phyloP scores from a whole-genome alignment of 2,888 invertebrate genomes.

The Pristionchus mayeri region DNA sequence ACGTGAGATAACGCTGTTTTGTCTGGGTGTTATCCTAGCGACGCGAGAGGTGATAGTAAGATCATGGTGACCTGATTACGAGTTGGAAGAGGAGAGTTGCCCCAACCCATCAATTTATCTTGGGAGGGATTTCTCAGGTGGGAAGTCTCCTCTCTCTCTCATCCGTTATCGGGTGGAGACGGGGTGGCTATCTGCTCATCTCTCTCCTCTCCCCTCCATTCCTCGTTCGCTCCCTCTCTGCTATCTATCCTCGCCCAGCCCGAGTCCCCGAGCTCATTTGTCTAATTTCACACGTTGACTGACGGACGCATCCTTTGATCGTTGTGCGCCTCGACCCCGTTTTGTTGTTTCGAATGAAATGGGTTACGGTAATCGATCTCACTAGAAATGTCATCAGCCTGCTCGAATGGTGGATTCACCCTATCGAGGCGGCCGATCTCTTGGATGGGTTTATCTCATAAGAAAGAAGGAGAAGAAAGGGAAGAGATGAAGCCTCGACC shows the following conservation, averaged over 20 bases:
- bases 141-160: slow-evolving; percentile 36
- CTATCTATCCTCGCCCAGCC: slow-evolving; percentile 49
- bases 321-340: neutral
- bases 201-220: slow-evolving; percentile 2
- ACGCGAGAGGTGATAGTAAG: slow-evolving; percentile 14
- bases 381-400: too few relatives aligned
- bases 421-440: slow-evolving; percentile 7
- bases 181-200: slow-evolving; percentile 38
- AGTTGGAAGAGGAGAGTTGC: neutral
- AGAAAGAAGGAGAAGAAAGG: neutral
- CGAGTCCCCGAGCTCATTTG: slow-evolving; percentile 30
- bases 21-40: neutral
- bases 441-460: slow-evolving; percentile 10
- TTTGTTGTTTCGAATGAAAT: neutral
- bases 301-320: slow-evolving; percentile 8
- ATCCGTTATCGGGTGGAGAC: slow-evolving; percentile 51
- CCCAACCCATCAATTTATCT: slow-evolving; percentile 34
- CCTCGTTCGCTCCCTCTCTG: slow-evolving; percentile 18
- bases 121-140: slow-evolving; percentile 49
- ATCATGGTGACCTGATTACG: neutral
- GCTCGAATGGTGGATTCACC: neutral
- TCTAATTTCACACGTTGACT: slow-evolving; percentile 16
- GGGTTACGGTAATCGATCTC: neutral
- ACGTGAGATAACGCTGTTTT: neutral
- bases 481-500: slow-evolving; percentile 7